Base-by-base conservation (phyloP, 2,113 vertebrate species). In the Dromas ardeola region DNA sequence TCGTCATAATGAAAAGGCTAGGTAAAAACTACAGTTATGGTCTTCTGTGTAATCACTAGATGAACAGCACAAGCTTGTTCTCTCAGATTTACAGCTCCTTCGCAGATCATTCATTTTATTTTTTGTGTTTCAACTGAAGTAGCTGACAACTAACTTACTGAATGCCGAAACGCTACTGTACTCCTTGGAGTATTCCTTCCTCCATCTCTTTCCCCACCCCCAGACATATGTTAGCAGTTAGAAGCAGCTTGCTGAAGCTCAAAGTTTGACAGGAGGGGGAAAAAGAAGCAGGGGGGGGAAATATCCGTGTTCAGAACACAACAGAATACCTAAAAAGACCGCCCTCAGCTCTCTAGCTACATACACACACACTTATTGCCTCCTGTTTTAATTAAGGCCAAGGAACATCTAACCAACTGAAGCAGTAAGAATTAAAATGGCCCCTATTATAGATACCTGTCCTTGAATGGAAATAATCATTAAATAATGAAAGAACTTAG, bases 141-240 rank as follows among this genome's bases (percentile, higher is more conserved):
- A 97, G 94, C 91, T 88, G 96, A 96, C 96, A 95, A 97, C 88
- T 97, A 96, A 96, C 91, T 96, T 83, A 95, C 80, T 97, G 97
- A 98, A 97, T 91, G 93, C 84, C 96, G 96, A 98, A 98, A 98
- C 61, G 97, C 98, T 98, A 97, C 98, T 95, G 97, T 97, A 96
- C 93, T 97, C 96, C 97, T 97, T 6, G 16, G 96, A 98, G 96
- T 91, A 81, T 85, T 96, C 88, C 94, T 97, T 94, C 91, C 69
- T 69, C 71, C 72, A 81, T 56, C 96, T 92, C 86, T 87, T 53
- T 96, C 97, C 96, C 80, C 84, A 89, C 73, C 63, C 65, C 80
- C 40, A 91, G 97, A 95, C 98, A 98, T 97, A 87, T 98, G 98
- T 90, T 97, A 97, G 95, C 90, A 82, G 95, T 98, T 98, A 98